Conservation (phyloP, 2,888 invertebrate species). For the Diaperis boleti region DNA sequence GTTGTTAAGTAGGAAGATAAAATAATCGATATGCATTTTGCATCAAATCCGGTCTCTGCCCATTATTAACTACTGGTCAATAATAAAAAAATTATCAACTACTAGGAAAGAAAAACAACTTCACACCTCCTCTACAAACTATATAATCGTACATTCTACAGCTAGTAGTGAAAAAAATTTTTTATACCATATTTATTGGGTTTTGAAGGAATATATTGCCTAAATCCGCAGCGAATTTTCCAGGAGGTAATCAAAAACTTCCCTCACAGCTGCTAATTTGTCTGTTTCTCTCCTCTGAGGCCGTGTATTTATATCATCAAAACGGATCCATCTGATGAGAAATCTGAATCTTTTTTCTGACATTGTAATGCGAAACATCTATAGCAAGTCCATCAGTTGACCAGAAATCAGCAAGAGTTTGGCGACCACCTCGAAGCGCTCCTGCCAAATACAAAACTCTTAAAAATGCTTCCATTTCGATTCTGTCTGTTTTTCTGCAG, state of each 20-base stretch:
- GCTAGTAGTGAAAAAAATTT: too few relatives aligned
- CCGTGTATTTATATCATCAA: slow-evolving; percentile 3
- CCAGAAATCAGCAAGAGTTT: slow-evolving; percentile 52
- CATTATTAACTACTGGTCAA: too few relatives aligned
- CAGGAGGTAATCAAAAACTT: slow-evolving; percentile 53
- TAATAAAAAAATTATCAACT: too few relatives aligned
- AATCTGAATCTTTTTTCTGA: slow-evolving; percentile 1
- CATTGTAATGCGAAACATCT: slow-evolving; percentile 53
- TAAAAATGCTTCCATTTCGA: slow-evolving; percentile 54
- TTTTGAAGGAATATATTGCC: too few relatives aligned
- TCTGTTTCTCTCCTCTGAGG: background rate
- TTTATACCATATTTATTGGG: too few relatives aligned
- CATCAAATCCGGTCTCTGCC: too few relatives aligned
- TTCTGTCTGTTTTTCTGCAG: slow-evolving; percentile 46
- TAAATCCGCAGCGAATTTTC: slow-evolving; percentile 54
- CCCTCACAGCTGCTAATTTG: slow-evolving; percentile 59
- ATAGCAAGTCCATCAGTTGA: slow-evolving; percentile 49
- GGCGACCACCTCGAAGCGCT: slow-evolving; percentile 46
- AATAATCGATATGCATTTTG: too few relatives aligned
- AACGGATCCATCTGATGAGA: slow-evolving; percentile 1
- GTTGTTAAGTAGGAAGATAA: too few relatives aligned
- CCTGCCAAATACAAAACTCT: slow-evolving; percentile 56
- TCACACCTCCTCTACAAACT: too few relatives aligned
- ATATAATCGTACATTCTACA: too few relatives aligned
- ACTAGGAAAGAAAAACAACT: too few relatives aligned